Evolutionary conservation across 2,888 invertebrate genomes (phyloP), one percentile per base, ranked within the genome.

Genomic region (Gymnosoma rotundatum): DNA sequence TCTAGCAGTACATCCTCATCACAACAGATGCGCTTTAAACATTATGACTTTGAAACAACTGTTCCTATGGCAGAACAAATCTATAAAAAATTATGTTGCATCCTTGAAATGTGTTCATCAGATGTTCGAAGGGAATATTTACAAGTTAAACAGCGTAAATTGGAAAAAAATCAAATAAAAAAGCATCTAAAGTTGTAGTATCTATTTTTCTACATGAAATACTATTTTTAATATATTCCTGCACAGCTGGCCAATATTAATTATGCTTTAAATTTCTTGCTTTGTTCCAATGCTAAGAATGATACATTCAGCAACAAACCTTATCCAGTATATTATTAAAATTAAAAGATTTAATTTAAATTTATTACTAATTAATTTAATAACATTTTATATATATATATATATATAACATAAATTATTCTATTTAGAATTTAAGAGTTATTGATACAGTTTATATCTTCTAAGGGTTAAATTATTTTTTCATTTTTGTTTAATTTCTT

Each of bases 1-100:
- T 87, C 87, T 0, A 82, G 85, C 64, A 67, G 83, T 78, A 32
- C 76, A 66, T 54, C 83, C 48, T 70, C 84, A 70, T 60, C 89
- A 88, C 79, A 84, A 50, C 78, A 73, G 38, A 95, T 90, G 72
- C 90, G 95, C 70, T 98, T 96, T 92, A 97, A 97, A 90, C 95
- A 96, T 89, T 97, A 97, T 88, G 97, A 97, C 90, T 98, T 98
- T 90, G 98, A 98, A 92, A 94, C 96, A 4, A 97, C 97, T 86
- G 94, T 94, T 63, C 93, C 93, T 5, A 94, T 94, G 1, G 97
- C 97, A 0, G 94, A 95, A 86, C 97, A 97, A 91, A 97, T 98
- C 64, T 96, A 97, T 0, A 95, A 96, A 86, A 98, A 98, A 93
- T 94, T 98, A 14, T 97, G 96, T 92, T 95, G 96, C 82, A 98